These are phyloP conservation scores for Cyprinodon diabolis DNA, from an alignment of 2,797 vertebrate species.

Conservation along the genomic window DNA sequence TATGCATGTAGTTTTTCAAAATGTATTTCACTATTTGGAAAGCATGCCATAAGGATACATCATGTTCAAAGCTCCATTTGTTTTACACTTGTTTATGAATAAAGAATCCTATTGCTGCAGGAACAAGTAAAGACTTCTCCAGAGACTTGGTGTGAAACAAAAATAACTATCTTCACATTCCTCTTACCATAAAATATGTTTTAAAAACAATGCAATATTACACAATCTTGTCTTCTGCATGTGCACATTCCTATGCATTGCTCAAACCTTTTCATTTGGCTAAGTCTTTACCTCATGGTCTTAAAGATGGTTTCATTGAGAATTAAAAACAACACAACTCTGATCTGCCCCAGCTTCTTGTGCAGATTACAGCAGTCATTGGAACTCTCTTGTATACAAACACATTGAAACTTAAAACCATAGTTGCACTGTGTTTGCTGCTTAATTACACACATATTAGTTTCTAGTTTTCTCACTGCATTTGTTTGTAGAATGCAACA, in stretches of 20 bases:
- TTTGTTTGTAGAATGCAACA: not conserved
- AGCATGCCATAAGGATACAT: not conserved
- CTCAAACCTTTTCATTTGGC: constrained; percentile 28
- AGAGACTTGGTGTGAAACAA: constrained; percentile 1
- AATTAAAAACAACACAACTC: constrained; percentile 17
- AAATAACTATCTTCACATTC: not conserved
- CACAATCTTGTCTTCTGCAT: constrained; percentile 23
- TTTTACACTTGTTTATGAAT: not conserved
- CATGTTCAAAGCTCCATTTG: constrained; percentile 1
- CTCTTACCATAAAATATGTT: not conserved
- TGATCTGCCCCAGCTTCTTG: not conserved
- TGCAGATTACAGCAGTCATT: constrained; percentile 6
- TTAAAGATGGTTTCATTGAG: constrained; percentile 18
- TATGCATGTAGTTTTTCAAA: not conserved
- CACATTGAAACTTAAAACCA: not conserved
- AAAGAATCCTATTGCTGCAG: not conserved
- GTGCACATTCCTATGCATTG: constrained; percentile 38
- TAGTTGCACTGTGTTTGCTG: not conserved
- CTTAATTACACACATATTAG: not conserved
- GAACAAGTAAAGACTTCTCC: not conserved
- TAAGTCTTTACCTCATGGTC: constrained; percentile 19
- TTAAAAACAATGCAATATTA: constrained; percentile 3
- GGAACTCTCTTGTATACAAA: constrained; percentile 7
- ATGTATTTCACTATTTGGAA: not conserved
- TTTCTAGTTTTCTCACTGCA: not conserved